These are phyloP conservation scores for Todus mexicanus DNA, from an alignment of 2,797 vertebrate species.

Conservation along the genomic window DNA sequence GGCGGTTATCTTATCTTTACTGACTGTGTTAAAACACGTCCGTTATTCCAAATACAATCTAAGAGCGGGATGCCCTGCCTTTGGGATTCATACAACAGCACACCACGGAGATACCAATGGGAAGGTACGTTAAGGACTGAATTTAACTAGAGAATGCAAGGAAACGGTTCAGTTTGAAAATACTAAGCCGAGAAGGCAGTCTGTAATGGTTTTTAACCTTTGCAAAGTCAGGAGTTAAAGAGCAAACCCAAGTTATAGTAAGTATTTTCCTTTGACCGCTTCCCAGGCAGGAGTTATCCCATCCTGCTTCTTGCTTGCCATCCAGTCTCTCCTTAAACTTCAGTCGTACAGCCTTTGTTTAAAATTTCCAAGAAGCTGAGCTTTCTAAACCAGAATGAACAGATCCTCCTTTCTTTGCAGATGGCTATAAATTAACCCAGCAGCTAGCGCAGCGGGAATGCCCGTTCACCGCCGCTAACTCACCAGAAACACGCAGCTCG, in stretches of 20 bases:
- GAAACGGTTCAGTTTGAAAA: too few species aligned
- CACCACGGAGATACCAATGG: background rate
- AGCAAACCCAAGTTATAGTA: background rate
- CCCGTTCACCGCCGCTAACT: background rate
- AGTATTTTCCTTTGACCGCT: background rate
- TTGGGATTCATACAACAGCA: background rate
- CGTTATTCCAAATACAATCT: background rate
- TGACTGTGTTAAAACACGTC: background rate
- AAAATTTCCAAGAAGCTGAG: background rate
- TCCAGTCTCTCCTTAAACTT: background rate
- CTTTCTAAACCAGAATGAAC: background rate
- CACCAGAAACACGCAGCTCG: slow-evolving; percentile 25
- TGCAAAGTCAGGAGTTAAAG: background rate
- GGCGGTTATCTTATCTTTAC: background rate
- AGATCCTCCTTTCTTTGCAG: background rate
- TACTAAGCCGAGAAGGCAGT: background rate
- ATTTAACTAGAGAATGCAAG: background rate
- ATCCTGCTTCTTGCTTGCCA: background rate
- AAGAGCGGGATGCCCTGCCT: background rate
- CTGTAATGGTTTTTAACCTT: background rate
- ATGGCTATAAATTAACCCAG: slow-evolving; percentile 15
- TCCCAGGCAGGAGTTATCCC: background rate
- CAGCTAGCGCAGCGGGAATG: background rate
- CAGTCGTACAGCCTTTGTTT: background rate
- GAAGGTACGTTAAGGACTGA: background rate